These are phyloP conservation scores for Poeciliopsis turneri DNA, from an alignment of 2,797 vertebrate species.

Conservation along the genomic window DNA sequence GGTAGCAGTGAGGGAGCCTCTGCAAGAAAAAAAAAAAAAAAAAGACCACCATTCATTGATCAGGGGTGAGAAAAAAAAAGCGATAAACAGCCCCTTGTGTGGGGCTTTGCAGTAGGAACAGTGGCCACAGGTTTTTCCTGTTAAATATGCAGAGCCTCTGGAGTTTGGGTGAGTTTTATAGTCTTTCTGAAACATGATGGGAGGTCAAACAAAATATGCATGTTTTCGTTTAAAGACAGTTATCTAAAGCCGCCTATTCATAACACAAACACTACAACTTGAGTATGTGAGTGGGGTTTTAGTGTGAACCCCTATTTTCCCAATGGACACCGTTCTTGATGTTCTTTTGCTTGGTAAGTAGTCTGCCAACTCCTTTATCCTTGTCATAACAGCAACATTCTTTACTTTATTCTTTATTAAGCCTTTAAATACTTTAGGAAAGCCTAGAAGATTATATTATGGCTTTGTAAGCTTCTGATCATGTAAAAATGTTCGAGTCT, in stretches of 20 bases:
- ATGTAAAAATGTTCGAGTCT: background rate
- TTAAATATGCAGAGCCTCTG: conserved; percentile 73
- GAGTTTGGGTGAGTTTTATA: conserved; percentile 75
- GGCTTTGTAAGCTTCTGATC: background rate
- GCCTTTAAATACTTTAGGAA: background rate
- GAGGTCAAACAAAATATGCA: conserved; percentile 58
- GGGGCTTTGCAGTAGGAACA: conserved; percentile 65
- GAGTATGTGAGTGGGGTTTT: conserved; percentile 32
- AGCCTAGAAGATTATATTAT: background rate
- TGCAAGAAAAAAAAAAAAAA: conserved; percentile 55
- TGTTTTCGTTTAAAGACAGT: conserved; percentile 47
- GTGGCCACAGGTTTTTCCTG: conserved; percentile 73
- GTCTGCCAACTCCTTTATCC: background rate
- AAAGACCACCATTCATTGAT: conserved; percentile 83
- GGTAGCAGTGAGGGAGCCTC: conserved; percentile 66
- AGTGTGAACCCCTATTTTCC: conserved; percentile 27
- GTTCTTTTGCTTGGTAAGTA: conserved; percentile 16
- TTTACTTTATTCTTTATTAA: conserved; percentile 1
- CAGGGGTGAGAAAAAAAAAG: conserved; percentile 61
- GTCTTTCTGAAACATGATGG: conserved; percentile 57
- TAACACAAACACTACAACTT: conserved; percentile 46
- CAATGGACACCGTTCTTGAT: conserved; percentile 26
- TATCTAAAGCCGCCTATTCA: conserved; percentile 33
- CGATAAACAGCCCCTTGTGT: conserved; percentile 81
- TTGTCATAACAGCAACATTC: conserved; percentile 12